A percentile compares a stretch with the other conserved stretches of the same genome.
Evolutionary conservation across 2,113 vertebrate species (phyloP).

Genomic region (Enhydra lutris): DNA sequence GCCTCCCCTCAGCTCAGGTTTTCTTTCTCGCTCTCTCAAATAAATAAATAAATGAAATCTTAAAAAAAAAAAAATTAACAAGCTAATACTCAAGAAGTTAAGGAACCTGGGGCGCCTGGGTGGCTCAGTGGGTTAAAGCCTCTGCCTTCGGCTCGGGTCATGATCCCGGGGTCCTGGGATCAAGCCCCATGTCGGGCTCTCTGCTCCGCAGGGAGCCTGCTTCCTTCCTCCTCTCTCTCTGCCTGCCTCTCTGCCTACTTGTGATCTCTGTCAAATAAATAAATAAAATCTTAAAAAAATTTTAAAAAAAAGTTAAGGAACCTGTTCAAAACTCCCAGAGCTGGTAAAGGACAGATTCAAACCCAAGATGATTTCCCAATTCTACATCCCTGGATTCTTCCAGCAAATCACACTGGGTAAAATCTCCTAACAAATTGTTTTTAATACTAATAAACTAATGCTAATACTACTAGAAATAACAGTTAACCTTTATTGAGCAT

Average conservation of each 20-base stretch:
- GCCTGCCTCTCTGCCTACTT: no score
- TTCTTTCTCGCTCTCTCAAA: no score
- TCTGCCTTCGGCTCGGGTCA: no score
- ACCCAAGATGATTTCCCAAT: not conserved
- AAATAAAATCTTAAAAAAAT: not conserved
- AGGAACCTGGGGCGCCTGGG: not conserved
- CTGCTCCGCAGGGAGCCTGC: no score
- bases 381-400: not conserved
- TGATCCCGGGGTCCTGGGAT: no score
- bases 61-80: not conserved
- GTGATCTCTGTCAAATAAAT: no score
- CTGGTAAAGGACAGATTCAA: not conserved
- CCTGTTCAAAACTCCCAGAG: not conserved
- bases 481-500: not conserved
- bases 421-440: not conserved
- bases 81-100: not conserved
- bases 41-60: no score
- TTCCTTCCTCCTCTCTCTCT: no score
- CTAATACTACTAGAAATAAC: not conserved
- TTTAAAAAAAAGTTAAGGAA: not conserved
- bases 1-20: no score
- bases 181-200: no score
- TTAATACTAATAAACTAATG: not conserved
- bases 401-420: not conserved
- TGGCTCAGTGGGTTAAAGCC: no score